Evolutionary conservation across 1,140 invertebrate species (phyloP).

Genomic region (Halesus radiatus): DNA sequence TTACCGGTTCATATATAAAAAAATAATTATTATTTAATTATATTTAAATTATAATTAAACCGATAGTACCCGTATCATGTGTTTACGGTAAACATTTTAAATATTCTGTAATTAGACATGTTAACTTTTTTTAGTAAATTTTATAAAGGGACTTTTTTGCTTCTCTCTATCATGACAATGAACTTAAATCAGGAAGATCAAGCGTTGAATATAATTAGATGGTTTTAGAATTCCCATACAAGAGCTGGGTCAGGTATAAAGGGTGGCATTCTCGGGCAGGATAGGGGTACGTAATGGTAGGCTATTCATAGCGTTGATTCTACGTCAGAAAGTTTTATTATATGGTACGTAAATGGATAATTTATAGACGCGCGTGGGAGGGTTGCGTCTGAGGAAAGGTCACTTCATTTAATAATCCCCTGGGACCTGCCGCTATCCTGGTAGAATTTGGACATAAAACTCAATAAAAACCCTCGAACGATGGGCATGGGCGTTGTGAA

Average conservation of each 20-base stretch:
- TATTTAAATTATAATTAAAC: too few relatives aligned
- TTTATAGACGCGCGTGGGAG: constrained; percentile 53
- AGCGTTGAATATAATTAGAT: constrained; percentile 1
- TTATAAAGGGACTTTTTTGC: too few relatives aligned
- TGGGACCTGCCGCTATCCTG: too few relatives aligned
- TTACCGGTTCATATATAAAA: too few relatives aligned
- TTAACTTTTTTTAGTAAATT: too few relatives aligned
- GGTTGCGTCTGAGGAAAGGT: constrained; percentile 39
- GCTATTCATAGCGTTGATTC: constrained; percentile 43
- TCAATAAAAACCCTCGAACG: too few relatives aligned
- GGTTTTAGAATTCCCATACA: constrained; percentile 28
- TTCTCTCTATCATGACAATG: neutral
- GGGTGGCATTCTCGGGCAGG: constrained; percentile 40
- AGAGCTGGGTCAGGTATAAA: constrained; percentile 50
- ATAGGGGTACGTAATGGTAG: constrained; percentile 52
- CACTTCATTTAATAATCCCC: constrained; percentile 34
- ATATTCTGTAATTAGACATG: too few relatives aligned
- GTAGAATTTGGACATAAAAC: too few relatives aligned
- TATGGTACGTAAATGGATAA: constrained; percentile 56
- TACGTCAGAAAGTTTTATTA: constrained; percentile 52
- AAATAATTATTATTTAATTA: too few relatives aligned
- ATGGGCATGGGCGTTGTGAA: too few relatives aligned
- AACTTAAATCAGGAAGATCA: neutral
- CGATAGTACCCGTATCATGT: too few relatives aligned
- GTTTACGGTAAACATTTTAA: too few relatives aligned